A percentile compares a stretch with the other conserved stretches of the same genome.
These are phyloP conservation scores for Lindbergichthys nudifrons DNA, from an alignment of 2,797 vertebrate species.

Conservation along the genomic window DNA sequence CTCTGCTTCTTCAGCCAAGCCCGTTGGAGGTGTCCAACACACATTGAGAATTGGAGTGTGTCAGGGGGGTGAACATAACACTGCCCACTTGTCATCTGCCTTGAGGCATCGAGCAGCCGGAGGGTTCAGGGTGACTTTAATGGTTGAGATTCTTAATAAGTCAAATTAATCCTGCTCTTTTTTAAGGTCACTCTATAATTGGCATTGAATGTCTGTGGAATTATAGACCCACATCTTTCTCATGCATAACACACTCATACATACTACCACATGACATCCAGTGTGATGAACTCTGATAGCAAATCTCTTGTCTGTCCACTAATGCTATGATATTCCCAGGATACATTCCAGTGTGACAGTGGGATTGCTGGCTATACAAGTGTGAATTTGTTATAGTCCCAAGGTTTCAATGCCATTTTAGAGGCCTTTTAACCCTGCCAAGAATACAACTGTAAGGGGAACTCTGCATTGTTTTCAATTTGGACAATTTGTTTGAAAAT, in stretches of 20 bases:
- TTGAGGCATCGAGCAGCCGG: conserved; percentile 30
- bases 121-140: conserved; percentile 65
- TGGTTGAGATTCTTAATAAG: conserved; percentile 63
- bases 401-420: neutral
- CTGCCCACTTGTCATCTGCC: conserved; percentile 58
- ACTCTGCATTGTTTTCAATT: conserved; percentile 3
- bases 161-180: conserved; percentile 61
- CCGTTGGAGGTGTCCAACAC: conserved; percentile 36
- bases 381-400: conserved; percentile 13
- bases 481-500: neutral
- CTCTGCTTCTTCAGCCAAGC: conserved; percentile 47
- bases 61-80: conserved; percentile 49
- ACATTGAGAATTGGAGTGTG: conserved; percentile 27
- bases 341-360: conserved; percentile 1
- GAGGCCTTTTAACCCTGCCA: conserved; percentile 12
- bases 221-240: conserved; percentile 43
- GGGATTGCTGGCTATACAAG: neutral
- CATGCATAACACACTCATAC: conserved; percentile 20
- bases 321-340: conserved; percentile 30
- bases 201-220: conserved; percentile 53
- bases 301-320: conserved; percentile 20
- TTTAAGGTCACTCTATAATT: conserved; percentile 65
- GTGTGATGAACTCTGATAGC: conserved; percentile 29
- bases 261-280: neutral
- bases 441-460: conserved; percentile 9